phyloP scores from a whole-genome alignment of 2,113 vertebrate genomes.

The Archocentrus centrarchus region DNA sequence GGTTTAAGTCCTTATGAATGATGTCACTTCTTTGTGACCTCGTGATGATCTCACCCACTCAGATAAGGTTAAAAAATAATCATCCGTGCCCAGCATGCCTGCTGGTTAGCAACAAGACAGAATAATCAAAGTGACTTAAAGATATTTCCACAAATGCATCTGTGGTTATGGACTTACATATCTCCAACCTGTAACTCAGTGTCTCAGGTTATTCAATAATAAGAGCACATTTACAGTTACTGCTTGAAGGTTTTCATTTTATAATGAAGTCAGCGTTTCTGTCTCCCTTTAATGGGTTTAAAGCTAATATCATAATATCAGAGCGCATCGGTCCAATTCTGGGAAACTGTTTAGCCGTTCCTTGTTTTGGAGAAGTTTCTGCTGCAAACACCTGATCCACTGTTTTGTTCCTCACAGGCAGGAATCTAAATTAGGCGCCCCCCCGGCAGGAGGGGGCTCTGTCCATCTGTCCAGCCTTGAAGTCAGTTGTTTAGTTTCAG shows the following conservation, averaged over 20 bases:
- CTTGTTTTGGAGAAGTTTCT: not conserved
- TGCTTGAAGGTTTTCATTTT: not conserved
- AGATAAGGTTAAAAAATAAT: not conserved
- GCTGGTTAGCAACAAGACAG: accelerated
- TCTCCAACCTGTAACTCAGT: not conserved
- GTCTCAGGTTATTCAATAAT: not conserved
- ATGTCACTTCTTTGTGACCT: not conserved
- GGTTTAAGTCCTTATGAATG: not conserved
- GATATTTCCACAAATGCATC: not conserved
- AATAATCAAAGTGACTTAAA: not conserved
- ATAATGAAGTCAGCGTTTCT: not conserved
- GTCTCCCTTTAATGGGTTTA: not conserved
- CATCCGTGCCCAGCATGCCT: accelerated
- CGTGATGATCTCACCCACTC: not conserved
- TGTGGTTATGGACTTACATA: not conserved
- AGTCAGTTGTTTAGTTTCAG: not conserved
- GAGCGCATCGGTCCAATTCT: accelerated
- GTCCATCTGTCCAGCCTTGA: slow-evolving; percentile 11
- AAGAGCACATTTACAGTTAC: not conserved
- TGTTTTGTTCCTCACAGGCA: not conserved
- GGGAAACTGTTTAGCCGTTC: not conserved
- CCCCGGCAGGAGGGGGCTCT: not conserved
- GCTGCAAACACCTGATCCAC: not conserved
- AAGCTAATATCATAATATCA: not conserved
- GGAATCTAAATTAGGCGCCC: not conserved